Evolutionary conservation across 2,797 vertebrate genomes (phyloP).

Genomic region (Hydrophis major): DNA sequence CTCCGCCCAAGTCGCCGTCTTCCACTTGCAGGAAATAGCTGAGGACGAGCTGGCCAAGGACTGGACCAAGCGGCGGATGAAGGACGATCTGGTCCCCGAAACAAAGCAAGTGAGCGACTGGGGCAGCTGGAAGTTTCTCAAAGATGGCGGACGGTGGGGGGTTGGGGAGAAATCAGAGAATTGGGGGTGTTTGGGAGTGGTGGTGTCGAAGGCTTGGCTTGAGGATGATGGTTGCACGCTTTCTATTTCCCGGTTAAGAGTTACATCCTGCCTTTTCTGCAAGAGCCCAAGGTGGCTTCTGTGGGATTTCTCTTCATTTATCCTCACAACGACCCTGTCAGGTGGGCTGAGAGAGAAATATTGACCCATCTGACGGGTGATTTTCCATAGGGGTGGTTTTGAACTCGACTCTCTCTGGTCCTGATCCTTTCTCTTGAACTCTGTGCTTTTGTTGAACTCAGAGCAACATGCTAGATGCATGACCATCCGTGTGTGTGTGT

Average conservation of each 20-base stretch:
- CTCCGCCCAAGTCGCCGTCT: constrained; percentile 92
- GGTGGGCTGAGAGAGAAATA: background rate
- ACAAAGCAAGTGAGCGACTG: constrained; percentile 84
- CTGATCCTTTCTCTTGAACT: background rate
- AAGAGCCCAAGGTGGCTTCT: background rate
- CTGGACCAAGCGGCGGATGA: constrained; percentile 93
- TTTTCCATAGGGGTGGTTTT: background rate
- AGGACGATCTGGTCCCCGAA: constrained; percentile 95
- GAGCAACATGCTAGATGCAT: background rate
- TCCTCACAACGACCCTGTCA: background rate
- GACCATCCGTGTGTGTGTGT: background rate
- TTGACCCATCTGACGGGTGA: background rate
- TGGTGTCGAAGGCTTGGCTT: background rate
- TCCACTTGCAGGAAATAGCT: constrained; percentile 96
- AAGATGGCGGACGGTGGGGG: accelerated
- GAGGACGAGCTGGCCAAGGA: constrained; percentile 93
- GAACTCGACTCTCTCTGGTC: background rate
- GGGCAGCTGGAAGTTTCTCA: background rate
- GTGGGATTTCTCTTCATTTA: background rate
- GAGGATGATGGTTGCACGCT: background rate
- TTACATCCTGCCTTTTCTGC: background rate
- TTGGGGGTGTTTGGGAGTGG: background rate
- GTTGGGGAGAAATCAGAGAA: background rate
- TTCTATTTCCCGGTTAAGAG: background rate
- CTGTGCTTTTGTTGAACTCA: background rate